These are phyloP conservation scores for Cirrhinus mrigala DNA, from an alignment of 2,797 vertebrate genomes.

Conservation along the genomic window DNA sequence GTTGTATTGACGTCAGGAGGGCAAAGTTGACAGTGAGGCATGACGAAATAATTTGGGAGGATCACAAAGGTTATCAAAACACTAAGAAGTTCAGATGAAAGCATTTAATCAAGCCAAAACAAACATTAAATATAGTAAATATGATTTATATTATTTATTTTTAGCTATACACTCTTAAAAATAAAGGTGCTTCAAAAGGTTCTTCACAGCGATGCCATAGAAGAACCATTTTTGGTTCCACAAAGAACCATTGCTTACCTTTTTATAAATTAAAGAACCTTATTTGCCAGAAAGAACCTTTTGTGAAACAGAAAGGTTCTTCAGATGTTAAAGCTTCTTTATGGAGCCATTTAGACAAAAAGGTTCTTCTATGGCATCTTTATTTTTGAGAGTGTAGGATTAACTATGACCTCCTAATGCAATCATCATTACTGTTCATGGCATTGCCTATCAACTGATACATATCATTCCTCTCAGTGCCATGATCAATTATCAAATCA, in stretches of 20 bases:
- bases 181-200: too few relatives aligned
- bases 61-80: conserved; percentile 20
- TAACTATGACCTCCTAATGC: neutral
- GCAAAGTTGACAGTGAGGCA: neutral
- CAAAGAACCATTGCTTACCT: too few relatives aligned
- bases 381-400: too few relatives aligned
- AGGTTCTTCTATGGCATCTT: too few relatives aligned
- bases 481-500: neutral
- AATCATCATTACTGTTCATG: neutral
- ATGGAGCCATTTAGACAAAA: too few relatives aligned
- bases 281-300: too few relatives aligned
- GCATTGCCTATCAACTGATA: neutral
- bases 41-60: neutral
- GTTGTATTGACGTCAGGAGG: neutral
- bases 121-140: neutral
- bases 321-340: too few relatives aligned
- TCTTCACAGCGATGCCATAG: too few relatives aligned
- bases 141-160: neutral
- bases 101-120: neutral
- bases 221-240: too few relatives aligned
- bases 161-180: too few relatives aligned
- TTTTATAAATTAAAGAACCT: too few relatives aligned
- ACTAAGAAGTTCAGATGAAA: neutral
- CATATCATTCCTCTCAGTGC: neutral
- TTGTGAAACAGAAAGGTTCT: too few relatives aligned